Percentiles rank a stretch among this genome's conserved stretches.
Conservation (phyloP, 2,888 invertebrate species). For the Orthosia gracilis region DNA sequence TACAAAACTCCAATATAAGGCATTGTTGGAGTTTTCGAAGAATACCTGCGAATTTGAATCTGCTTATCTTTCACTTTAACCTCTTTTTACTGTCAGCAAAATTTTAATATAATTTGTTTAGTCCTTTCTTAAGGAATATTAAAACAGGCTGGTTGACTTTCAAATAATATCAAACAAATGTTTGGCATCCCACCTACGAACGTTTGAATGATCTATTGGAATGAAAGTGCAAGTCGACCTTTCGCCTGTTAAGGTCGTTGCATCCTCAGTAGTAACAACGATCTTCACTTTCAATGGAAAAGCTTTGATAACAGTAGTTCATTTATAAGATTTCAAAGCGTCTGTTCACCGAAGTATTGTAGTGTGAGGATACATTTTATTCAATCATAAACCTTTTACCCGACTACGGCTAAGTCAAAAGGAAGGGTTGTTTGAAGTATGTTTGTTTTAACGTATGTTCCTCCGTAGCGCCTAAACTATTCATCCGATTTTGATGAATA, state of each 20-base stretch:
- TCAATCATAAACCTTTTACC: background rate
- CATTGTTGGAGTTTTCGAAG: no score
- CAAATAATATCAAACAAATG: constrained; percentile 3
- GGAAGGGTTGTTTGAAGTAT: no score
- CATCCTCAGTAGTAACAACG: background rate
- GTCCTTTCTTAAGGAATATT: background rate
- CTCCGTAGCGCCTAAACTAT: no score
- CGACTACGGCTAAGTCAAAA: background rate
- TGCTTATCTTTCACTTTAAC: background rate
- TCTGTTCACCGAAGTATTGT: background rate
- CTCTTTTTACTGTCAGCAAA: background rate
- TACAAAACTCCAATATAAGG: no score
- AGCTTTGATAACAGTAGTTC: constrained; percentile 14
- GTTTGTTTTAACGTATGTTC: no score
- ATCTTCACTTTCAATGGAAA: background rate
- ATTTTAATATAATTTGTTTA: background rate
- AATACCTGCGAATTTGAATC: background rate
- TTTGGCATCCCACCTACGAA: background rate
- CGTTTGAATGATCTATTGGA: constrained; percentile 15
- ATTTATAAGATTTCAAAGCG: constrained; percentile 33
- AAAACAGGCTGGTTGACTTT: background rate
- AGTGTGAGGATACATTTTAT: background rate
- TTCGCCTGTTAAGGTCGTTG: constrained; percentile 13
- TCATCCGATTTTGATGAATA: no score
- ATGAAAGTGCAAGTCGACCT: constrained; percentile 20